Percentiles rank a stretch among this genome's conserved stretches.
Evolutionary conservation across 2,888 invertebrate genomes (phyloP).

Genomic region (Acanthosoma haemorrhoidale): DNA sequence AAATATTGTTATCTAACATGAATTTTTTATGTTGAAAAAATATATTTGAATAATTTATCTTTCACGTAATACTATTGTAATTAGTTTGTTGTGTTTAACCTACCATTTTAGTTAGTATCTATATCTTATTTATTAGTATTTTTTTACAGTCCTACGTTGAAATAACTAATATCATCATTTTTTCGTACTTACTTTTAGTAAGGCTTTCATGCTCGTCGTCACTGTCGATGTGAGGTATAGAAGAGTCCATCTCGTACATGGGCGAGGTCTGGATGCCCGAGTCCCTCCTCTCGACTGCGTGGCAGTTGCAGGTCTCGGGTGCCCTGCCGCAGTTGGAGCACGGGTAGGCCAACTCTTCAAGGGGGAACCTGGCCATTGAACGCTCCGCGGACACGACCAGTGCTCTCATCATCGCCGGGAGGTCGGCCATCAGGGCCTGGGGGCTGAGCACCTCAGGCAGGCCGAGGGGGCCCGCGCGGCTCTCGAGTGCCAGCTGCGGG

Average conservation of each 20-base stretch:
- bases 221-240: slow-evolving; percentile 67
- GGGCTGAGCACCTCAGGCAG: slow-evolving; percentile 46
- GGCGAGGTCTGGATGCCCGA: slow-evolving; percentile 51
- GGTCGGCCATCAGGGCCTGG: slow-evolving; percentile 44
- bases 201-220: slow-evolving; percentile 57
- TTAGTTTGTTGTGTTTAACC: too few species aligned
- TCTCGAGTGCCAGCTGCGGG: slow-evolving; percentile 44
- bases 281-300: slow-evolving; percentile 47
- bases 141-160: too few species aligned
- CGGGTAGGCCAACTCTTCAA: slow-evolving; percentile 45
- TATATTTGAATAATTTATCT: too few species aligned
- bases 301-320: slow-evolving; percentile 46
- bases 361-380: slow-evolving; percentile 61
- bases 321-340: slow-evolving; percentile 41
- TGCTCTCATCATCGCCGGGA: slow-evolving; percentile 60
- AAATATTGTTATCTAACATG: too few species aligned
- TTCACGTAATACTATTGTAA: too few species aligned
- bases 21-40: too few species aligned
- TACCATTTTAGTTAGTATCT: too few species aligned
- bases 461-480: slow-evolving; percentile 44
- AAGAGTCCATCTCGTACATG: slow-evolving; percentile 61
- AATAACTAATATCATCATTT: too few species aligned
- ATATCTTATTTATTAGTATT: too few species aligned
- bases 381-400: slow-evolving; percentile 63
- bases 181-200: slow-evolving; percentile 37